Base-by-base conservation (phyloP, 2,113 vertebrate genomes). In the Dascyllus trimaculatus region DNA sequence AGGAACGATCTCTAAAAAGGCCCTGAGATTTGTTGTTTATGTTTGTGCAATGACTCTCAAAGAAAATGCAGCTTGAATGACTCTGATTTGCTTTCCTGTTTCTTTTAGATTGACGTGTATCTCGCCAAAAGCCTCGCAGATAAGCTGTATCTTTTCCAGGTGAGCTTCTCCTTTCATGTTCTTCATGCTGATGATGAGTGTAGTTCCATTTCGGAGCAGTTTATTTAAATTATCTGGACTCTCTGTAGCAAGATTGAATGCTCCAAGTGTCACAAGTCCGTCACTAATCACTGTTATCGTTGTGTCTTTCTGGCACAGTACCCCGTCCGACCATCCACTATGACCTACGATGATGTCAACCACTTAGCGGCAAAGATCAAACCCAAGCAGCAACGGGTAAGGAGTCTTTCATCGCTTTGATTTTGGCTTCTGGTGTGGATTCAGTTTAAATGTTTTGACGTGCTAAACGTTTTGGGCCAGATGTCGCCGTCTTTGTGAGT, bases 131-230 rank as follows among this genome's bases (percentile, higher is more conserved):
- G 97, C 89, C 95, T 99, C 0, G 94, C 96, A 57, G 98, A 99
- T 70, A 99, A 98, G 87, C 95, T 99, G 1, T 99, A 99, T 91
- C 93, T 99, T 57, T 97, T 99, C 81, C 98, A 99, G 97, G 98
- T 99, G 95, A 86, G 59, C 3, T 49, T 29, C 11, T 21, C 2
- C 9, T 45, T 67, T 70, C 14, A 78, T 64, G 2, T 18, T 9
- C 2, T 51, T 7, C 3, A 22, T 21, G 11, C 22, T 53, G 13
- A 24, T 53, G 21, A 78, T 11, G 2, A 67, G 26, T 71, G 6
- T 0, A 0, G 26, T 19, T 60, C 3, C 2, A 9, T 38, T 26
- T 70, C 22, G 49, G 8, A 29, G 10, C 17, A 46, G 48, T n/a
- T 64, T 15, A 4, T 21, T 24, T 10, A 48, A 29, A 17, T 58